A percentile compares a stretch with the other conserved stretches of the same genome.
Conservation (phyloP, 2,888 invertebrate species). For the Leptogaster cylindrica region DNA sequence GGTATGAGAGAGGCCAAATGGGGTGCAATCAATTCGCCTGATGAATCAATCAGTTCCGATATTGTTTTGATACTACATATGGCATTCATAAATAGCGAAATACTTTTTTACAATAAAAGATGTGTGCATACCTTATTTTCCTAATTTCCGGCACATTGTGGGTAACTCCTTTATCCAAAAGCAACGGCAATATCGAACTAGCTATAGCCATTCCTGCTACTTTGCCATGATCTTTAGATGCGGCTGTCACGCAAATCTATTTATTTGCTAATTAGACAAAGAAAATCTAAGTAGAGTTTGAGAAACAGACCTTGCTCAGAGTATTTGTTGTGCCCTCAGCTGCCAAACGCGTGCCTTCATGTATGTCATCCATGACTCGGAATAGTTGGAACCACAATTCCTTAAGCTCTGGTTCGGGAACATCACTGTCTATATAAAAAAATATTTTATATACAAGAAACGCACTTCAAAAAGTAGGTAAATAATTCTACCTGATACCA, state of each 20-base stretch:
- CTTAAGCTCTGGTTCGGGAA: conserved; percentile 59
- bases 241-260: conserved; percentile 75
- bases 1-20: conserved; percentile 82
- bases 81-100: not conserved
- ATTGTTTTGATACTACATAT: conserved; percentile 77
- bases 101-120: conserved; percentile 24
- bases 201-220: conserved; percentile 75
- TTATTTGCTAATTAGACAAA: conserved; percentile 51
- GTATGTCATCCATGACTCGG: conserved; percentile 93
- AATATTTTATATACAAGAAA: not conserved
- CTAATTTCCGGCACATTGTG: conserved; percentile 81
- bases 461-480: conserved; percentile 21
- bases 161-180: conserved; percentile 80
- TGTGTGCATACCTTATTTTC: conserved; percentile 68
- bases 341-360: conserved; percentile 81
- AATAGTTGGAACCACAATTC: conserved; percentile 79
- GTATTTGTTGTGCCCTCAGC: conserved; percentile 75
- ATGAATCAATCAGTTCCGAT: conserved; percentile 82
- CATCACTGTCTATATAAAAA: conserved; percentile 52
- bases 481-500: conserved; percentile 54
- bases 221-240: conserved; percentile 72
- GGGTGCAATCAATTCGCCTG: conserved; percentile 79
- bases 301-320: conserved; percentile 71
- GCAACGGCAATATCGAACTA: conserved; percentile 77
- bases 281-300: not conserved